Percentiles rank a stretch among this genome's conserved stretches.
These are phyloP conservation scores for Nephrotoma appendiculata DNA, from an alignment of 2,888 invertebrate species.

Conservation along the genomic window DNA sequence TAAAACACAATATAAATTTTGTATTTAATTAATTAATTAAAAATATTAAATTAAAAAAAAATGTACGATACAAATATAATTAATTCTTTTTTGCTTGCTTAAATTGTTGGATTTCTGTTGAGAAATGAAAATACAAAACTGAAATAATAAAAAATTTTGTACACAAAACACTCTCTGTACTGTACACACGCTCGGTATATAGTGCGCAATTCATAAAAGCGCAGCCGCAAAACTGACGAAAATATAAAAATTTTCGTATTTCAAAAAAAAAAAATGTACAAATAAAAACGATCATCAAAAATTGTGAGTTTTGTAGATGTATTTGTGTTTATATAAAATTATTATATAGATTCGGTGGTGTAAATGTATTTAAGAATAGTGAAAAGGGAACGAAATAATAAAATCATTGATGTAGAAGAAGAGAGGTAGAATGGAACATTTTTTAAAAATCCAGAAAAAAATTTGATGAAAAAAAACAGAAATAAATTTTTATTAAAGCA, in stretches of 20 bases:
- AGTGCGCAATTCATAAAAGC: conserved; percentile 1
- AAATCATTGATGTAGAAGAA: background rate
- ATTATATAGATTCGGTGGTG: background rate
- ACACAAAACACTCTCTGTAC: background rate
- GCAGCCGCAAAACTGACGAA: background rate
- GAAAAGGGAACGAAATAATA: background rate
- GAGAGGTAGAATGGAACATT: background rate
- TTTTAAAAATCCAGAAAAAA: background rate
- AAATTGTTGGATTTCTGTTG: background rate
- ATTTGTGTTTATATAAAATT: background rate
- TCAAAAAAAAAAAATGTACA: background rate
- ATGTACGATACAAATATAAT: background rate
- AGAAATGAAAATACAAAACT: background rate
- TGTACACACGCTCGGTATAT: background rate
- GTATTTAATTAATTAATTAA: background rate
- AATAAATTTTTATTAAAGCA: background rate
- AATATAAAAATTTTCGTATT: background rate
- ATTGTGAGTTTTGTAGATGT: background rate
- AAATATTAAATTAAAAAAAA: background rate
- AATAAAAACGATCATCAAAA: background rate
- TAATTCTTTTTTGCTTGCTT: background rate
- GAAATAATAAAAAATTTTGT: background rate
- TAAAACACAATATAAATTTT: background rate
- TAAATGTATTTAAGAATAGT: background rate
- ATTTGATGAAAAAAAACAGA: background rate